Evolutionary conservation across 2,113 vertebrate genomes (phyloP).

Genomic region (Carassius carassius): DNA sequence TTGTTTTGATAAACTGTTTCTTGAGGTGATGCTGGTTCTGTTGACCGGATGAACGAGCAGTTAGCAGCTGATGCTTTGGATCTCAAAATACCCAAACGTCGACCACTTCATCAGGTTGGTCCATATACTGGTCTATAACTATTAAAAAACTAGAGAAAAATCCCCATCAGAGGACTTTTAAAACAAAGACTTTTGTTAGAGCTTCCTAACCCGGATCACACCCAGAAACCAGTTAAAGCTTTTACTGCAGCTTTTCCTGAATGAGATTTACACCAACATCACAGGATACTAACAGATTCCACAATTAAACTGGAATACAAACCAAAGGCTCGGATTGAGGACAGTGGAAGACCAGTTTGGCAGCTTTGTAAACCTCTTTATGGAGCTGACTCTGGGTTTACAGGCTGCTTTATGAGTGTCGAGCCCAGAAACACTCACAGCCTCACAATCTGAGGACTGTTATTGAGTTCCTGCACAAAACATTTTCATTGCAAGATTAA

Average conservation of each 20-base stretch:
- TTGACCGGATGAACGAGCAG: neutral
- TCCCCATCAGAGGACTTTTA: neutral
- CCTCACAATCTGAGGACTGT: neutral
- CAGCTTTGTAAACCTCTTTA: slow-evolving; percentile 71
- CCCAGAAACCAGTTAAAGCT: neutral
- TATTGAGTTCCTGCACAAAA: neutral
- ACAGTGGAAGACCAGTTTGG: slow-evolving; percentile 41
- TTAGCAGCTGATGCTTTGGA: neutral
- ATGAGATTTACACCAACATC: neutral
- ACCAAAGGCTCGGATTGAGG: neutral
- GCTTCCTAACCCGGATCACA: neutral
- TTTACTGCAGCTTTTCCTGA: neutral
- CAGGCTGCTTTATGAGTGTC: slow-evolving; percentile 61
- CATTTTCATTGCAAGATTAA: neutral
- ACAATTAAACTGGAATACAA: neutral
- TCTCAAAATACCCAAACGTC: too few species aligned
- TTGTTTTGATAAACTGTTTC: neutral
- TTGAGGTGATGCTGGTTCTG: neutral
- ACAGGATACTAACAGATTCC: neutral
- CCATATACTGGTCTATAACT: neutral
- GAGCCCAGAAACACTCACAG: slow-evolving; percentile 8
- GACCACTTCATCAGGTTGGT: too few species aligned
- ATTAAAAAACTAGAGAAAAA: neutral
- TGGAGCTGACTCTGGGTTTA: slow-evolving; percentile 73
- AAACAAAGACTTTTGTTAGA: neutral